Evolutionary conservation across 2,888 invertebrate species (phyloP).

Genomic region (Meta bourneti): DNA sequence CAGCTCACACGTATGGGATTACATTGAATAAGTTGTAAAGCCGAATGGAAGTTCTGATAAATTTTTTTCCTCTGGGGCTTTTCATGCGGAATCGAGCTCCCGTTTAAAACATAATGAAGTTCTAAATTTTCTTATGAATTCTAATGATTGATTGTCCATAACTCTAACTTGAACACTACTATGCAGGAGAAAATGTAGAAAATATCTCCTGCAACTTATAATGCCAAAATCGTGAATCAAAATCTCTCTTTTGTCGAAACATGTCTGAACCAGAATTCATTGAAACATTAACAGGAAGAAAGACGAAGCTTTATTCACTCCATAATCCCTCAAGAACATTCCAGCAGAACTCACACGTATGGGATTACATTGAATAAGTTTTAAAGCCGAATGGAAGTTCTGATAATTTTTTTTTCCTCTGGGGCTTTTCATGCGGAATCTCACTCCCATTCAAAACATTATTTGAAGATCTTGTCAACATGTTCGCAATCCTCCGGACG

Average conservation of each 20-base stretch:
- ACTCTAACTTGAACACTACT: too few species aligned
- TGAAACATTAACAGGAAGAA: background rate
- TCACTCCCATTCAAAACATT: background rate
- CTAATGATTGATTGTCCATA: too few species aligned
- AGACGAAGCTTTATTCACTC: background rate
- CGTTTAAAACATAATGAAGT: too few species aligned
- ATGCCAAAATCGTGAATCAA: background rate
- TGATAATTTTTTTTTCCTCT: background rate
- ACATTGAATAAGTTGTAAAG: too few species aligned
- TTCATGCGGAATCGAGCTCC: too few species aligned
- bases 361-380: too few species aligned
- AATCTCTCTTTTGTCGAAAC: background rate
- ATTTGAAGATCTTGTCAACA: background rate
- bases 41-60: background rate
- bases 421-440: background rate
- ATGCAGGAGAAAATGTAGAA: too few species aligned
- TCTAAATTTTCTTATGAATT: too few species aligned
- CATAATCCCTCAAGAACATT: background rate
- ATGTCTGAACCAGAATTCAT: background rate
- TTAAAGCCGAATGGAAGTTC: background rate
- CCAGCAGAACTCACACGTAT: background rate
- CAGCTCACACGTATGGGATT: too few species aligned
- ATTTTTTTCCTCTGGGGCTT: too few species aligned
- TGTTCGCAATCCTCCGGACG: background rate
- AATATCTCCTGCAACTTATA: too few species aligned